Percentiles rank a stretch among this genome's conserved stretches.
phyloP scores from a whole-genome alignment of 1,140 invertebrate genomes.

The Bombyx mandarina region DNA sequence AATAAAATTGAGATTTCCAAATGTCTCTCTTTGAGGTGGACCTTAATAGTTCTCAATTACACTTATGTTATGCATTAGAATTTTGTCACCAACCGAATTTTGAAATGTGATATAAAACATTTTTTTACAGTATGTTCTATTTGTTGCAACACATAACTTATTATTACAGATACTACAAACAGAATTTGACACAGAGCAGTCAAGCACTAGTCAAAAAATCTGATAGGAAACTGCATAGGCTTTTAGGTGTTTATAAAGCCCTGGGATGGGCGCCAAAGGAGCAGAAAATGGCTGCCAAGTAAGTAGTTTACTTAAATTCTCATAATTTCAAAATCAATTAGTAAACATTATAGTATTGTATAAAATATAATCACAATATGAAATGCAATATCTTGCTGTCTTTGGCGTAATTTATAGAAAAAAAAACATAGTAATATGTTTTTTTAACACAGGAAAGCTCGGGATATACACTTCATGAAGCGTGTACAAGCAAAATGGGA shows the following conservation, averaged over 20 bases:
- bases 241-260: constrained; percentile 85
- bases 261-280: constrained; percentile 88
- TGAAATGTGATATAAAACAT: too few species aligned
- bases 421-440: not conserved
- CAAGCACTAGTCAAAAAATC: constrained; percentile 72
- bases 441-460: constrained; percentile 75
- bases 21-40: too few species aligned
- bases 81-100: too few species aligned
- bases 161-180: constrained; percentile 78
- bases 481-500: constrained; percentile 83
- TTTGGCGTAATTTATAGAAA: not conserved
- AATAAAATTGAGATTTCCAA: too few species aligned
- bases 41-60: too few species aligned
- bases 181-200: constrained; percentile 79
- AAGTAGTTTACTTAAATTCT: constrained; percentile 19
- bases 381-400: not conserved
- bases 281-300: constrained; percentile 75
- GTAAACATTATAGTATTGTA: too few species aligned
- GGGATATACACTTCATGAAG: constrained; percentile 89
- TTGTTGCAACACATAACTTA: not conserved
- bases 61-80: too few species aligned
- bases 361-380: too few species aligned
- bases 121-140: not conserved
- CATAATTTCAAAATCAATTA: too few species aligned
- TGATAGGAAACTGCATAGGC: constrained; percentile 77